phyloP scores from a whole-genome alignment of 2,113 vertebrate genomes.

The Vidua chalybeata region DNA sequence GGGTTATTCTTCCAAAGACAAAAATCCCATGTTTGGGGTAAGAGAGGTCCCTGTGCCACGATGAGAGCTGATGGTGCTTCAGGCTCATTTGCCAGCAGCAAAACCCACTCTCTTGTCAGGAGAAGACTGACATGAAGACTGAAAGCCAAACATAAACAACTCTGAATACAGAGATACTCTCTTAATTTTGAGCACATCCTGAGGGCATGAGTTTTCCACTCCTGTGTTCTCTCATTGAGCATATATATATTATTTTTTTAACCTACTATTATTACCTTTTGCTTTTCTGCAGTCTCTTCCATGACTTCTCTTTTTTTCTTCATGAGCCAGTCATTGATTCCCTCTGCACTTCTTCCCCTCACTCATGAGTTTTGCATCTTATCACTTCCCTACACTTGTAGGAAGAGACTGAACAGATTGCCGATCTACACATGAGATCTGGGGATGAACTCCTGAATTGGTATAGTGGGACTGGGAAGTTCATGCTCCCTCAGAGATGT shows the following conservation, averaged over 20 bases:
- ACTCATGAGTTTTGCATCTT: background rate
- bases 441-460: background rate
- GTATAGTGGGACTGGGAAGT: background rate
- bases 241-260: background rate
- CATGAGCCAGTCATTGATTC: background rate
- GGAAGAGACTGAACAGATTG: background rate
- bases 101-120: background rate
- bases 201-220: background rate
- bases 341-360: background rate
- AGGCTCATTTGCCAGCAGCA: background rate
- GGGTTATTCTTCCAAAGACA: background rate
- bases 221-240: background rate
- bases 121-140: background rate
- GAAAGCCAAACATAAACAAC: background rate
- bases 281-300: background rate
- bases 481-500: background rate
- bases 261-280: background rate
- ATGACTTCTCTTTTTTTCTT: background rate
- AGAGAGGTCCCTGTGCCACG: fast-evolving
- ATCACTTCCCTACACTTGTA: background rate
- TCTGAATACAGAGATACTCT: background rate
- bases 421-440: background rate
- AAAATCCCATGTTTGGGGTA: background rate
- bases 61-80: background rate
- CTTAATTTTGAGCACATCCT: background rate